Conservation (phyloP, 1,140 invertebrate species). For the Bombus confusus region DNA sequence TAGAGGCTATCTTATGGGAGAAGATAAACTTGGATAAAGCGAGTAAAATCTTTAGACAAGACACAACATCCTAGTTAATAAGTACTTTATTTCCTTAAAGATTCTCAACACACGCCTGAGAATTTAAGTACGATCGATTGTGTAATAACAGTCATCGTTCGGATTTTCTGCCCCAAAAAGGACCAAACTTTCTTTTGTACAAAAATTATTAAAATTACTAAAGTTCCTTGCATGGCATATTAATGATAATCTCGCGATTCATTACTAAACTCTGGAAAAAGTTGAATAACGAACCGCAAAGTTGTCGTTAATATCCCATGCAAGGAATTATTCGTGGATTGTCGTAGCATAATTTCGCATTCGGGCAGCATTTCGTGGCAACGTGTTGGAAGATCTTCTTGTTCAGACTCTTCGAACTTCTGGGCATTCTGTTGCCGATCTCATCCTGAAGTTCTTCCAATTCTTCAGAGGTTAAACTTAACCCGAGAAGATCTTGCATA, state of each 20-base stretch:
- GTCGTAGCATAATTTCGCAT: conserved; percentile 2
- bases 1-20: background rate
- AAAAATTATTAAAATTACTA: too few relatives aligned
- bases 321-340: conserved; percentile 19
- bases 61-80: background rate
- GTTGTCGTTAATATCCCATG: background rate
- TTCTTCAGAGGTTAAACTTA: background rate
- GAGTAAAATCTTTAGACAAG: too few relatives aligned
- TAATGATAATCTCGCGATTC: too few relatives aligned
- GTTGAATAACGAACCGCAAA: background rate
- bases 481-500: background rate
- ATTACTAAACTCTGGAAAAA: too few relatives aligned
- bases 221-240: too few relatives aligned
- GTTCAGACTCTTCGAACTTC: background rate
- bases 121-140: conserved; percentile 1
- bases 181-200: too few relatives aligned
- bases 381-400: conserved; percentile 12
- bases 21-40: background rate
- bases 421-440: conserved; percentile 1
- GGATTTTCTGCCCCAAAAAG: background rate
- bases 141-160: too few relatives aligned
- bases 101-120: background rate
- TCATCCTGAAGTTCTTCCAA: conserved; percentile 8
- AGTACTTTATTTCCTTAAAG: background rate
- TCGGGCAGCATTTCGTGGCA: conserved; percentile 5